Base-by-base conservation (phyloP, 2,797 vertebrate species). In the Cottoperca gobio region DNA sequence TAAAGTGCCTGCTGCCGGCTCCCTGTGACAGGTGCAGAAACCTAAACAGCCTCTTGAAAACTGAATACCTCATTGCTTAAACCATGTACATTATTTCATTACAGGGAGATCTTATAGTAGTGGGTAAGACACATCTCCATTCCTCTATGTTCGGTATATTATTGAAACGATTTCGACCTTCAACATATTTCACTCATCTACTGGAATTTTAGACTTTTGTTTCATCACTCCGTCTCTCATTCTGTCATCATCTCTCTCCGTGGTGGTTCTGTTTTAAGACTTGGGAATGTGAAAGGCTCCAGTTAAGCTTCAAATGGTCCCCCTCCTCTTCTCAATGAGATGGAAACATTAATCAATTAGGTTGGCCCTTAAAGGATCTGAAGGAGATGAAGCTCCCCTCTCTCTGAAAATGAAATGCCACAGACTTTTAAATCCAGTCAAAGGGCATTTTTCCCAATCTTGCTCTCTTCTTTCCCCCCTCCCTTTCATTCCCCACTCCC, bases 331-430 rank as follows among this genome's bases (percentile, higher is more conserved):
- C 84, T 82, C 85, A 91, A 91, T 88, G 90, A 93, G 91, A 94
- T 89, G 86, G 90, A 93, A 93, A 90, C 92, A 94, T 93, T 93
- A 93, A 94, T 94, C 94, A 93, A 93, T 94, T 94, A 94, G 92
- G 90, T 86, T 81, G 87, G 85, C 90, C 92, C 92, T 92, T 93
- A 93, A 93, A 91, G 91, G 89, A 92, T 93, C 86, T 89, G 89
- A 92, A 91, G 89, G 89, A 93, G 91, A 93, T 88, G 86, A 90
- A 92, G 92, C 90, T 90, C 83, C 81, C 82, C 90, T 92, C 92
- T 89, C 83, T 92, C 89, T 86, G 85, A 90, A 92, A 94, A 93
- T 93, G 90, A 94, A 94, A 94, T 93, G 92, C 91, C 91, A 86
- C 89, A 91, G 90, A 93, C 90, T 92, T 90, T 89, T 91, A 91